Base-by-base conservation (phyloP, 1,140 invertebrate species). In the Nasonia giraulti region DNA sequence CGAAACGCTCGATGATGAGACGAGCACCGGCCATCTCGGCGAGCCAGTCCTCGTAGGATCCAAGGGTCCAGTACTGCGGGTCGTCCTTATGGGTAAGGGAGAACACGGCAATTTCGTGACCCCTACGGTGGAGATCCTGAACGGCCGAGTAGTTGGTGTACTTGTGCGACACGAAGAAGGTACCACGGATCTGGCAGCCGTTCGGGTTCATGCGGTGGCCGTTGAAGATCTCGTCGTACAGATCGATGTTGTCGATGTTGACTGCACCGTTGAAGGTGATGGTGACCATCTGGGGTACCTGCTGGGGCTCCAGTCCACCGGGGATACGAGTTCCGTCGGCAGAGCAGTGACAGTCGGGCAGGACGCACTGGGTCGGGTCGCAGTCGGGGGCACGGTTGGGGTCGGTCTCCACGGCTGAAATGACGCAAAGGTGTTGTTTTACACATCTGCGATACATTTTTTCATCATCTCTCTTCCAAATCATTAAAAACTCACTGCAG, bases 121-220 rank as follows among this genome's bases (percentile, higher is more conserved):
- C 98, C 87, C 96, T 95, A 82, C 97, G 94, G 90, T 99, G 98
- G 78, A 99, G 94, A 92, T 98, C 98, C 93, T 97, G 97, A 2
- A 99, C 96, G 7, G 97, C 97, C 12, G 97, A 98, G 90, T 99
- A 99, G 92, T 99, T 99, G 76, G 97, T 98, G 92, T 98, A 99
- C 90, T 98, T 98, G 94, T 99, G 98, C 0, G 97, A 98, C 0
- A 98, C 96, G 92, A 99, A 99, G 95, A 99, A 99, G 7, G 98
- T 99, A 86, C 97, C 97, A 87, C 96, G 95, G 90, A 99, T 97
- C 89, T 98, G 96, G 91, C 98, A 99, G 33, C 98, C 97, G 91
- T 99, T 99, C 23, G 98, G 97, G 90, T 98, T 98, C 88, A 95
- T 95, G 20, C 97, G 94, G 87, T 96, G 95, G 3, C 97, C 97